These are phyloP conservation scores for Clistopyga incitator DNA, from an alignment of 2,888 invertebrate genomes.

Conservation along the genomic window DNA sequence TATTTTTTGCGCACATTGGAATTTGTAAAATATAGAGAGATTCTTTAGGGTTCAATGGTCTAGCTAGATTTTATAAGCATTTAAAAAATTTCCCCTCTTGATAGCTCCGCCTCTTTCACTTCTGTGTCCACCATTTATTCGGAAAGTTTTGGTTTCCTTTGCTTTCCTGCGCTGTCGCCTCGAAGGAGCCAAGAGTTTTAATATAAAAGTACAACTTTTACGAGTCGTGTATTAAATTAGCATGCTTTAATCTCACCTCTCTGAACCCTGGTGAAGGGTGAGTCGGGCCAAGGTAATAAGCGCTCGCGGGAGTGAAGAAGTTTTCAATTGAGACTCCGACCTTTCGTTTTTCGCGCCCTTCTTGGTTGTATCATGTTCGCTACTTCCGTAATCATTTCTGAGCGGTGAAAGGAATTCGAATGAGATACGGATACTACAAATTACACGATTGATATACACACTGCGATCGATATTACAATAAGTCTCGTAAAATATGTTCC, in stretches of 20 bases:
- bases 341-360: slow-evolving; percentile 36
- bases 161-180: neutral
- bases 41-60: neutral
- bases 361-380: neutral
- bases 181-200: slow-evolving; percentile 46
- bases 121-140: neutral
- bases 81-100: neutral
- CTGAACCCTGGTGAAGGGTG: neutral
- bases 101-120: neutral
- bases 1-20: too few species aligned
- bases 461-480: neutral
- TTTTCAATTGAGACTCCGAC: slow-evolving; percentile 60
- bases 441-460: neutral
- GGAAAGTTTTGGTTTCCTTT: neutral
- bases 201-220: slow-evolving; percentile 65
- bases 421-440: neutral
- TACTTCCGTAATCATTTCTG: neutral
- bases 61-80: neutral
- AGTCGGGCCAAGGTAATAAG: slow-evolving; percentile 15
- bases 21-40: too few species aligned
- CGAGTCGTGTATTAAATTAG: slow-evolving; percentile 65
- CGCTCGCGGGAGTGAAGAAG: slow-evolving; percentile 32
- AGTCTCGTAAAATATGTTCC: neutral
- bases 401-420: neutral
- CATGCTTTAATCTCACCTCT: slow-evolving; percentile 62